Evolutionary conservation across 1,140 invertebrate species (phyloP).

Genomic region (Drosophila repletoides): DNA sequence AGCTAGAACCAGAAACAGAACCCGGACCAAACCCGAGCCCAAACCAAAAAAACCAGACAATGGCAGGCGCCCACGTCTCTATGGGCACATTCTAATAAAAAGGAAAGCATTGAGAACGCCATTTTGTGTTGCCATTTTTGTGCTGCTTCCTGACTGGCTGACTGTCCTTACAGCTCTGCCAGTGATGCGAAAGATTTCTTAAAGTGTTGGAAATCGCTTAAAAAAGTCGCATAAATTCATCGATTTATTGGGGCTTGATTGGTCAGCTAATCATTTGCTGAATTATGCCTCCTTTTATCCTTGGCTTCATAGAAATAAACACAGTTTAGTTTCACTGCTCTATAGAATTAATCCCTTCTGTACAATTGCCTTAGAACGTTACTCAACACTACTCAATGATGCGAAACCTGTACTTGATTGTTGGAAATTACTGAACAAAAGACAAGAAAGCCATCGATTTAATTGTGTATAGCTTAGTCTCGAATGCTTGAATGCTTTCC

Average conservation of each 20-base stretch:
- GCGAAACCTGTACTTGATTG: neutral
- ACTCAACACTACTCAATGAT: too few species aligned
- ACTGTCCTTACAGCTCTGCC: neutral
- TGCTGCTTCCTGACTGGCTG: slow-evolving; percentile 35
- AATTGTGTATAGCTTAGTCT: neutral
- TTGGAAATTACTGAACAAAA: too few species aligned
- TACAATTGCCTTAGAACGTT: too few species aligned
- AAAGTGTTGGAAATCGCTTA: slow-evolving; percentile 15
- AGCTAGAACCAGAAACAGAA: neutral
- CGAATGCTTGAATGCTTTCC: neutral
- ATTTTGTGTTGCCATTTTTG: slow-evolving; percentile 59
- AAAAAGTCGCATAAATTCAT: too few species aligned
- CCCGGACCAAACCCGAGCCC: neutral
- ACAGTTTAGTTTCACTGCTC: too few species aligned
- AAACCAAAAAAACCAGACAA: slow-evolving; percentile 45
- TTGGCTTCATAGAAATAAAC: too few species aligned
- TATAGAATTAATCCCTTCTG: too few species aligned
- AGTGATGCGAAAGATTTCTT: slow-evolving; percentile 49
- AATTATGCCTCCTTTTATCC: too few species aligned
- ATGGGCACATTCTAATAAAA: slow-evolving; percentile 78
- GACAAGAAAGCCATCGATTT: neutral
- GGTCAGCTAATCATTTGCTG: too few species aligned
- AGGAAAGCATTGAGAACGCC: slow-evolving; percentile 63
- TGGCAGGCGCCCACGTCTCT: slow-evolving; percentile 70
- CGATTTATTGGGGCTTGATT: too few species aligned